These are phyloP conservation scores for Scotopteryx bipunctaria DNA, from an alignment of 2,888 invertebrate species.

Conservation along the genomic window DNA sequence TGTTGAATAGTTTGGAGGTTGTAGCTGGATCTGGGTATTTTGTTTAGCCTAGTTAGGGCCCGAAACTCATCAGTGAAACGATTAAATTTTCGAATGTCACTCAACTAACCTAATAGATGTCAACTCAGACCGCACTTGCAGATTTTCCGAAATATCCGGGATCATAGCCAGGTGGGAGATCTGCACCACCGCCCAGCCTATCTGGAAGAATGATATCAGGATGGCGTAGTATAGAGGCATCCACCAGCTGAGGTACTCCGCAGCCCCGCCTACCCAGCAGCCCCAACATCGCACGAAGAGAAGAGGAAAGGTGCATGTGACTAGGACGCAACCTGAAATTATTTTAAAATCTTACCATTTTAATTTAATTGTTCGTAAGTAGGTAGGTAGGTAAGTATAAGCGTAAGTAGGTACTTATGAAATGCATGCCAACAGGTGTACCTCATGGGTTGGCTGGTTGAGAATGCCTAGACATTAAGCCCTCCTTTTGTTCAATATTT, in stretches of 20 bases:
- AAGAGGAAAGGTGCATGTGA: constrained; percentile 89
- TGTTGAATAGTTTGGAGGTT: no score
- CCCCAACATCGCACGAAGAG: constrained; percentile 89
- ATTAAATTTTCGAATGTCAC: not conserved
- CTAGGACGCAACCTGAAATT: constrained; percentile 84
- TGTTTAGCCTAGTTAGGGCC: no score
- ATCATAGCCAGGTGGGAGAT: constrained; percentile 96
- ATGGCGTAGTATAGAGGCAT: constrained; percentile 82
- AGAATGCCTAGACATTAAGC: no score
- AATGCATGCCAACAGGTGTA: no score
- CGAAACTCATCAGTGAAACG: no score
- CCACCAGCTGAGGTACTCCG: constrained; percentile 74
- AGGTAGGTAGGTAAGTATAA: not conserved
- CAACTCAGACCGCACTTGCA: constrained; percentile 88
- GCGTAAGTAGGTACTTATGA: no score
- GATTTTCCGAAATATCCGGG: constrained; percentile 88
- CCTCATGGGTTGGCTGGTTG: no score
- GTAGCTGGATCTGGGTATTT: no score
- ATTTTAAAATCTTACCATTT: not conserved
- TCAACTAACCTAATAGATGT: constrained; percentile 87
- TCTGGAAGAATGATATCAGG: constrained; percentile 91
- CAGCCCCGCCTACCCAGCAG: constrained; percentile 65
- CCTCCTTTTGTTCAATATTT: no score
- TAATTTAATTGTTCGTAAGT: not conserved
- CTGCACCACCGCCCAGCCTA: constrained; percentile 97